Base-by-base conservation (phyloP, 1,140 invertebrate genomes). In the Drosophila arizonae region DNA sequence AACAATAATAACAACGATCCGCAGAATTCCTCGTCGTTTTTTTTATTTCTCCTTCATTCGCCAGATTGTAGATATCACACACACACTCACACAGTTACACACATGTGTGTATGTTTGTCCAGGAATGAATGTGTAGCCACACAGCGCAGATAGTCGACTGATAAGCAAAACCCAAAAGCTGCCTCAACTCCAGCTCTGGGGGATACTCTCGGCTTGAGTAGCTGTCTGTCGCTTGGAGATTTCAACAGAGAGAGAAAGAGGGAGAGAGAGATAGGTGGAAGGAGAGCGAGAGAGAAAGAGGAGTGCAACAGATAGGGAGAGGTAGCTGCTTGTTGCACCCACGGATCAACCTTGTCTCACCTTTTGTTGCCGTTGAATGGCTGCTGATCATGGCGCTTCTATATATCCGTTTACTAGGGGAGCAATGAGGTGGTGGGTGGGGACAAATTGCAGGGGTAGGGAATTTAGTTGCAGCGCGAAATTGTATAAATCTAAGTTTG, bases 1-100 rank as follows among this genome's bases (percentile, higher is more conserved):
- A 88, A 88, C 84, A 88, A 88, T 88, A 88, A 88, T 88, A 88
- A 88, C 84, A 88, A 88, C 84, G 89, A 88, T 88, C 84, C 84
- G 85, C 84, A 88, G 85, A 88, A 88, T 88, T 88, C 85, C 79
- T 88, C 68, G 69, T 77, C 79, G 77, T 80, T 77, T 78, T 78
- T 78, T 71, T 33, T 56, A 52, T 66, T 74, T 79, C 73, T 67
- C 76, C 76, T 79, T 81, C 64, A 68, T 65, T 86, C 57, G 79
- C 76, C 84, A 87, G 82, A 87, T 87, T 79, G 76, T 55, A 87
- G 84, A 87, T 87, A 87, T 81, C 76, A 60, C 57, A 79, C 51
- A 77, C 68, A 84, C 55, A 75, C 39, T 65, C 13, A 50, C 41
- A 60, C 54, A 84, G 51, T 70, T 24, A 69, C 8, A 50, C 41